Evolutionary conservation across 2,113 vertebrate genomes (phyloP), one percentile per base, ranked within the genome.

Genomic region (Ceyx margarethae): DNA sequence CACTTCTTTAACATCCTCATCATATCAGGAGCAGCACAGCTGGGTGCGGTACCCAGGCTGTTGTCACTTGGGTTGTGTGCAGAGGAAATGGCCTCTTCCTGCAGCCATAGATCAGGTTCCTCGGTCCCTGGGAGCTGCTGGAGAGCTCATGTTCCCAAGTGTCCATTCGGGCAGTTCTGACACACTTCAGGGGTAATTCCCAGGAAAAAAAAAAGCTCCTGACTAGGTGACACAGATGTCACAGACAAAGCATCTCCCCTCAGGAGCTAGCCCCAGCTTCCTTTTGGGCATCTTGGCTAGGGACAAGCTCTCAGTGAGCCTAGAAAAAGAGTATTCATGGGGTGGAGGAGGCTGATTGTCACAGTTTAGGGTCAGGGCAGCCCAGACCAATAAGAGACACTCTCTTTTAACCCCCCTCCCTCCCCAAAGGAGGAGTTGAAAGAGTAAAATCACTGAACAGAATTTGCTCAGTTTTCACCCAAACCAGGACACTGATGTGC

Each of bases 11-110:
- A 76, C 85, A 86, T 89, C 87, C 85, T 83, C 81, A 80, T 65
- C 77, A 65, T 94, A 95, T 95, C 90, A 67, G 73, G n/a, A 65
- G 62, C 19, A 29, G 81, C 92, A 93, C 90, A 95, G 90, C 81
- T 94, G 94, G 94, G 92, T 42, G 94, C 81, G 81, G 94, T 95
- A 91, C 85, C 89, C 42, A 35, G 58, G 68, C 43, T 82, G 89
- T 82, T 93, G 87, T 88, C 84, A 58, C 62, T 85, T 5, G 14
- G 75, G 57, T 82, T 46, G 87, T 50, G 51, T 60, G 81, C 1
- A 26, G 72, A 94, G 93, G 95, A 94, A 94, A 91, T 73, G 75
- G 88, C 88, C 88, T 67, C 37, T 93, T 95, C 90, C 93, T 95
- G 93, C 75, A 64, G 89, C 37, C 15, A 26, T 83, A 82, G 91